Evolutionary conservation across 2,888 invertebrate species (phyloP), one percentile per base, ranked within the genome.

Genomic region (Limnephilus lunatus): DNA sequence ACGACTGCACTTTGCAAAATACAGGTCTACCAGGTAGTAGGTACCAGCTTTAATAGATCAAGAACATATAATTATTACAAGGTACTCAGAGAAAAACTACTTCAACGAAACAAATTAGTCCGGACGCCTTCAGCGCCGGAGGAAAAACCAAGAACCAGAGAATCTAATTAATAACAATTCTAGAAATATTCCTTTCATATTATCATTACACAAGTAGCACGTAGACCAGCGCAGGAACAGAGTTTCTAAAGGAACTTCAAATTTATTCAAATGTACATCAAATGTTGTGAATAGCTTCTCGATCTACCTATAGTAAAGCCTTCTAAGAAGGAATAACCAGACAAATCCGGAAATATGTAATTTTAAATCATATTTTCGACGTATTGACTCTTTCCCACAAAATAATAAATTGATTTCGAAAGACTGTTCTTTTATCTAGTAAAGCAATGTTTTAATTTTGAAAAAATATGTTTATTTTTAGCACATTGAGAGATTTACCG

Each of bases 121-220:
- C 32, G 35, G 3, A 83, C 83, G 83, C 83, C 35, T 83, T 83
- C 35, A 83, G 35, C 83, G 83, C 35, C 35, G 35, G 83, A 83
- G 83, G 83, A 35, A 83, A 83, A 25, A 35, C 25, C 25, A 83
- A 83, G 83, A 35, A 32, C 9, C 25, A 25, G 83, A 83, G 83
- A 83, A 83, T 25, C 83, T 25, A 35, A 83, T 83, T 83, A 83
- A 83, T 83, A 82, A 82, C 32, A 82, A 83, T 32, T 25, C 25
- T 35, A 83, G 32, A 35, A 68, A 68, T n/a, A 68, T 68, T n/a
- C 68, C 68, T 68, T 68, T 68, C 25, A 68, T 68, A 15, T 68
- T 25, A 11, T 25, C 19, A 25, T n/a, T 9, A 25, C 25, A 68
- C 68, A 68, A 68, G 68, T n/a, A 68, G 25, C 19, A 68, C 9